Evolutionary conservation across 2,113 vertebrate genomes (phyloP), one percentile per base, ranked within the genome.

Genomic region (Cephalopholis sonnerati): DNA sequence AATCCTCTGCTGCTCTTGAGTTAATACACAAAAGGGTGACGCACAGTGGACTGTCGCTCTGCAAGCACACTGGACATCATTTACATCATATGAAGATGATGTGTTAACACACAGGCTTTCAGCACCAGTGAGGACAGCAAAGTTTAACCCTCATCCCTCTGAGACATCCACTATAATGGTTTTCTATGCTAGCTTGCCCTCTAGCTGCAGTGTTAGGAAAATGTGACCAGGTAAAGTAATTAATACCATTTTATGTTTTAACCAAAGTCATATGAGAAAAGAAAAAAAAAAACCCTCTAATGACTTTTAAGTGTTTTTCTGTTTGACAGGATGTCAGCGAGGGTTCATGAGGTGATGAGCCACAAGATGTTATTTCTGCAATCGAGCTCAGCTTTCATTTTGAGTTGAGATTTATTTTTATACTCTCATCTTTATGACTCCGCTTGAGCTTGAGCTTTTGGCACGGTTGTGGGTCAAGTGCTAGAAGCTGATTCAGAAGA

Each of bases 141-240:
- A n/a, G 64, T 62, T 63, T 41, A 78, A 74, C 65, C 70, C 46
- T 82, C 62, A 61, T 55, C 46, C 41, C 53, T 58, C 67, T 24
- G 36, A 75, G 57, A 48, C 11, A 4, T 24, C 20, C 5, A 58
- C 32, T 51, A 5, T n/a, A 10, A 41, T 64, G 15, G 65, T 84
- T 89, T 57, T 83, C 84, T 90, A 65, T 77, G 84, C 87, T 84
- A 82, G 84, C 79, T 84, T 87, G 90, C 90, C 92, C 90, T 89
- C 93, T 92, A 92, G 92, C 82, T 88, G 92, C 79, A 70, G 70
- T 20, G 10, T 73, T 53, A 41, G 79, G 82, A 81, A 89, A 66
- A 74, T 83, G 27, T 75, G 61, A 16, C 18, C 54, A 74, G 46
- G 59, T 50, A 36, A 1, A 50, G 58, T 58, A 59, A 70, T 71